These are phyloP conservation scores for Oncorhynchus kisutch DNA, from an alignment of 2,113 vertebrate genomes.

Conservation along the genomic window DNA sequence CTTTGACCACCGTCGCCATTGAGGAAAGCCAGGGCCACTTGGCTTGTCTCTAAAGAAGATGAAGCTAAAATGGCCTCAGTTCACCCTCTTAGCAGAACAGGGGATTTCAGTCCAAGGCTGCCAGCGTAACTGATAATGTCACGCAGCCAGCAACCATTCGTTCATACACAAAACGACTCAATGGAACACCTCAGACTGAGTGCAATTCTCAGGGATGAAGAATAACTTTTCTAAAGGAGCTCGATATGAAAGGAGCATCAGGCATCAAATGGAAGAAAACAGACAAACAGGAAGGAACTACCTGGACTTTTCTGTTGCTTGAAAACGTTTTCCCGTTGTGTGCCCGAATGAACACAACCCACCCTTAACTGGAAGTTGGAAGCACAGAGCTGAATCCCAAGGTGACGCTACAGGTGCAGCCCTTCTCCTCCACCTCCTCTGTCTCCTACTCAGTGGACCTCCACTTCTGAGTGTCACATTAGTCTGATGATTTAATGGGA, in stretches of 20 bases:
- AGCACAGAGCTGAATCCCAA: background rate
- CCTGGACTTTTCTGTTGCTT: too few relatives aligned
- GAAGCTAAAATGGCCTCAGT: background rate
- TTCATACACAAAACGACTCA: background rate
- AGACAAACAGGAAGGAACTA: too few relatives aligned
- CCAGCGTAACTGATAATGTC: background rate
- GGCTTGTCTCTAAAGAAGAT: background rate
- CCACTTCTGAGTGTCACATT: background rate
- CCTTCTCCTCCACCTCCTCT: background rate
- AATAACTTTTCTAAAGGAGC: background rate
- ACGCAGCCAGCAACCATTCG: background rate
- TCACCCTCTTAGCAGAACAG: background rate
- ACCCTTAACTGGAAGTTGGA: background rate
- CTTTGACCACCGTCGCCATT: background rate
- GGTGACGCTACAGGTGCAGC: conserved; percentile 25
- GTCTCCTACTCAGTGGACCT: background rate
- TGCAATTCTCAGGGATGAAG: background rate
- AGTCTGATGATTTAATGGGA: background rate
- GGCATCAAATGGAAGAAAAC: too few relatives aligned
- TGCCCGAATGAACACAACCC: background rate
- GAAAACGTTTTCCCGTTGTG: background rate
- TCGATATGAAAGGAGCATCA: background rate
- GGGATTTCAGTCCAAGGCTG: background rate
- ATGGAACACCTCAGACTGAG: background rate
- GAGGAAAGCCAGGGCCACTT: background rate